Percentiles rank a stretch among this genome's conserved stretches.
Evolutionary conservation across 1,140 invertebrate species (phyloP).

Genomic region (Platorchestia sp.): DNA sequence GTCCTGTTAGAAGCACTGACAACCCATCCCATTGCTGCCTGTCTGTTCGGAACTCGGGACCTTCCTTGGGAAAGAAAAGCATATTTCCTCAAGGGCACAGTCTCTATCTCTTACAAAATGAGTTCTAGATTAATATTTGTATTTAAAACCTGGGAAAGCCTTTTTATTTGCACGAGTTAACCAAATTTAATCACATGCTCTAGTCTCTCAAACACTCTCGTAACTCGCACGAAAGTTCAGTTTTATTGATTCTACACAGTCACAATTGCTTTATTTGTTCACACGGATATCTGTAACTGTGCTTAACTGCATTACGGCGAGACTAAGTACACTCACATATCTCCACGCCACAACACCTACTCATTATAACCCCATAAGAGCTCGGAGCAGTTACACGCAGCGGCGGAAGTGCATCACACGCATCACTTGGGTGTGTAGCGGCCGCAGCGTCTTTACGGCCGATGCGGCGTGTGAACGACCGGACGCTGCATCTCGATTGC

Average conservation of each 20-base stretch:
- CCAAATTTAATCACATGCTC: too few species aligned
- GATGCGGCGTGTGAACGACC: neutral
- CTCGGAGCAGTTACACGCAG: neutral
- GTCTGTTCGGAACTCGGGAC: too few species aligned
- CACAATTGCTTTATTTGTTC: neutral
- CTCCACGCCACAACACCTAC: neutral
- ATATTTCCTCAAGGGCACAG: too few species aligned
- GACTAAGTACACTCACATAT: neutral
- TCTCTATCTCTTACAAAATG: too few species aligned
- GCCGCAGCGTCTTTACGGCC: neutral
- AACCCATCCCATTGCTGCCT: too few species aligned
- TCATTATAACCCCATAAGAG: neutral
- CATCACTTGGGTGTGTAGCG: neutral
- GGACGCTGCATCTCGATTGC: neutral
- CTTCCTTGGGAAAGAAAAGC: too few species aligned
- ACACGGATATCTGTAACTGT: neutral
- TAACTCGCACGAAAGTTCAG: neutral
- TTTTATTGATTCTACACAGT: neutral
- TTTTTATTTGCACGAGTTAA: neutral
- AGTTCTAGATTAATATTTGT: too few species aligned
- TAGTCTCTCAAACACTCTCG: neutral
- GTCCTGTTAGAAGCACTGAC: too few species aligned
- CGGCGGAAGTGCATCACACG: neutral
- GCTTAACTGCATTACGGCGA: neutral
- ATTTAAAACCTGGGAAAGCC: too few species aligned